Evolutionary conservation across 1,140 invertebrate species (phyloP), one percentile per base, ranked within the genome.

Genomic region (Cataglyphis hispanica): DNA sequence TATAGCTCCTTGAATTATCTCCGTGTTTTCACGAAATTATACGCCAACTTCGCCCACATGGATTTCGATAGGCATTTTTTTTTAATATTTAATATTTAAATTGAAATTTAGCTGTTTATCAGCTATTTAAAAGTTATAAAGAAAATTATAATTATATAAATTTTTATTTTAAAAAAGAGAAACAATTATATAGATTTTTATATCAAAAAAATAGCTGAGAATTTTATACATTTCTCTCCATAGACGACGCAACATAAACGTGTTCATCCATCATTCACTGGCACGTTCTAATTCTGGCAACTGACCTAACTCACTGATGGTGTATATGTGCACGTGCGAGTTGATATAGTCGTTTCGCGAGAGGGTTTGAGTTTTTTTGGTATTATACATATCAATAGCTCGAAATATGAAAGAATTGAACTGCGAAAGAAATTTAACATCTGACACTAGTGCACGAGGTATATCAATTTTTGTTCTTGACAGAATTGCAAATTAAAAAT

Each of bases 241-340:
- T 58, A 69, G 25, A 19, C 72, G 74, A 61, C 27, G 64, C 34
- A 31, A 69, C 46, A 43, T 53, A 84, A 87, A 85, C 72, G 19
- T 22, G 60, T 46, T 74, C 75, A 84, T 91, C 86, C 80, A 91
- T 91, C 91, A 90, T 88, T 63, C 67, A 83, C 84, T 77, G 69
- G 75, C 70, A 84, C 53, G 85, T 88, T 93, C 90, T 91, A 93
- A 92, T 92, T 93, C 90, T 89, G 84, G 89, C 91, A 84, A 90
- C 81, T 92, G 91, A 92, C 90, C 91, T 92, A 90, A 91, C 89
- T 86, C 88, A 90, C 86, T 90, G 80, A 63, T 83, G 63, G 85
- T 61, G 58, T 69, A 53, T 43, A 60, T 58, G 88, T 77, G 85
- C 87, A 74, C 76, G 87, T 85, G 90, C 84, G 76, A 85, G 27